phyloP scores from a whole-genome alignment of 2,797 vertebrate species.

The Carapus acus region DNA sequence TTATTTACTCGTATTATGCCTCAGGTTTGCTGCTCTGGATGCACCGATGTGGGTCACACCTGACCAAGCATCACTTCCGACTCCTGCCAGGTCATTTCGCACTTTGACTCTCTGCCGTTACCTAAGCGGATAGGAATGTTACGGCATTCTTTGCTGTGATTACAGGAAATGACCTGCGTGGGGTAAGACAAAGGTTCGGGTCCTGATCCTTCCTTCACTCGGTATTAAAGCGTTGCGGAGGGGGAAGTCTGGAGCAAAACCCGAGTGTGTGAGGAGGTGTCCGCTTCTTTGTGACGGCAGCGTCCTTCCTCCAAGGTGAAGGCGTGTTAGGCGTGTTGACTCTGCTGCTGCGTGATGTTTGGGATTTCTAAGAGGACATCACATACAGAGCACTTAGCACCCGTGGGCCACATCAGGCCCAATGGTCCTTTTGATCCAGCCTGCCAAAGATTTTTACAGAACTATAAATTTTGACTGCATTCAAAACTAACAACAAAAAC shows the following conservation, averaged over 20 bases:
- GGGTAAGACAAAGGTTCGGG: no score
- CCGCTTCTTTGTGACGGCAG: conserved; percentile 12
- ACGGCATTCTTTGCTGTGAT: conserved; percentile 30
- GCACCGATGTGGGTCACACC: background rate
- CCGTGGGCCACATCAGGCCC: no score
- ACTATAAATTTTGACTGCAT: no score
- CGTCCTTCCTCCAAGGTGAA: conserved; percentile 11
- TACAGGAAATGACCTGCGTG: conserved; percentile 38
- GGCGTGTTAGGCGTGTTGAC: conserved; percentile 21
- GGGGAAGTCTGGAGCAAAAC: conserved; percentile 34
- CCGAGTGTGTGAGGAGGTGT: conserved; percentile 37
- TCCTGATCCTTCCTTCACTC: conserved; percentile 14
- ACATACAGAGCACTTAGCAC: no score
- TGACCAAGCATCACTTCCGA: background rate
- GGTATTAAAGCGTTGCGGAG: conserved; percentile 17
- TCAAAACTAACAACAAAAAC: no score
- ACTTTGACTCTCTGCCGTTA: conserved; percentile 37
- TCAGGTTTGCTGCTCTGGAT: background rate
- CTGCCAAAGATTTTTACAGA: no score
- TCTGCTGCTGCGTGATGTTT: conserved; percentile 5
- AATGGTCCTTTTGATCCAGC: no score
- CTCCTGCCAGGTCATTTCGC: conserved; percentile 20
- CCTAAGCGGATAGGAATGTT: conserved; percentile 26
- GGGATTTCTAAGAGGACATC: background rate
- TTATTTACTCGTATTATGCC: background rate